Evolutionary conservation across 2,113 vertebrate genomes (phyloP), one percentile per base, ranked within the genome.

Genomic region (Macrotus californicus): DNA sequence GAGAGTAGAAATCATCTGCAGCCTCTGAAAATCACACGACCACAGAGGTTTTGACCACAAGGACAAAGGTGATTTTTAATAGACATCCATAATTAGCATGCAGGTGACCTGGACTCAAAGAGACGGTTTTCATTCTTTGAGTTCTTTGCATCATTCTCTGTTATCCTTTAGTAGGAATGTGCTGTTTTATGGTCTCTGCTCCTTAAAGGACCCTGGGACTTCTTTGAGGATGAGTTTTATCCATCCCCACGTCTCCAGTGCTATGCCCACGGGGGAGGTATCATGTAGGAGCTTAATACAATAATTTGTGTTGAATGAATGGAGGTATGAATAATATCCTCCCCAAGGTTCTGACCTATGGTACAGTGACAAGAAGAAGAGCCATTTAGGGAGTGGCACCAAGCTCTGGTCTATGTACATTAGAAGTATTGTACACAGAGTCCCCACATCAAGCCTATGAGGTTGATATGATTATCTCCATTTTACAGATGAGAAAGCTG

Each of bases 401-500:
- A 34, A 26, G 8, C 41, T 80, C 41, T 21, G 3, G 46, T 9
- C 39, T 61, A n/a, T 18, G 10, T 46, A 81, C 59, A 61, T 64
- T 56, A 36, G 24, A 90, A 21, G 11, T 72, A 19, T 6, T 82
- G n/a, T 59, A 56, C 26, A 41, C 85, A 56, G 64, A 89, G 72
- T 91, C 24, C 24, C 52, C 39, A 66, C 43, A 34, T 46, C 66
- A 72, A n/a, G 41, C 21, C 72, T 88, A 21, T 15, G 52, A 59
- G 5, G 9, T n/a, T 91, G 46, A 24, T 61, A 26, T 36, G 61
- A 87, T 77, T 21, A 48, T 69, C 6, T 83, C 21, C 84, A 64
- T 84, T 89, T 84, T 80, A 79, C 88, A 84, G 88, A 79, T 67
- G 50, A 83, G 70, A 36, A 95, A 70, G 91, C 39, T 56, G 76